Evolutionary conservation across 2,113 vertebrate genomes (phyloP).

Genomic region (Pogona vitticeps): DNA sequence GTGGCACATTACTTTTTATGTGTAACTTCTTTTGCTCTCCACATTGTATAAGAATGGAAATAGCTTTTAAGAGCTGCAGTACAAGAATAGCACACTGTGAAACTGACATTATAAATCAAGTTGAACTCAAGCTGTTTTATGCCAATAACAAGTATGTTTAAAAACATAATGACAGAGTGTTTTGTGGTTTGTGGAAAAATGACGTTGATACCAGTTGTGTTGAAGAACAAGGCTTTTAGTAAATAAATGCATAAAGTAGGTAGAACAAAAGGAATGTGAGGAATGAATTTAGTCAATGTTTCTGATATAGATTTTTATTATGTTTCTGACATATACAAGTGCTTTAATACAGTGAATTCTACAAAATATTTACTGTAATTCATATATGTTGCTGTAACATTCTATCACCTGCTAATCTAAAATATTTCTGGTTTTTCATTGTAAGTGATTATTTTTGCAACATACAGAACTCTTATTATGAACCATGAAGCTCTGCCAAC

Average conservation of each 20-base stretch:
- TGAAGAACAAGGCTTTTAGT: slow-evolving; percentile 24
- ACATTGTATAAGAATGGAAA: slow-evolving; percentile 41
- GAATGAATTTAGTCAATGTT: slow-evolving; percentile 31
- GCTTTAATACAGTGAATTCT: slow-evolving; percentile 27
- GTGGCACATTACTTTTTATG: slow-evolving; percentile 55
- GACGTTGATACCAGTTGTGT: slow-evolving; percentile 39
- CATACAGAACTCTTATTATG: neutral
- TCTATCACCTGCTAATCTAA: neutral
- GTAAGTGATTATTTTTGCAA: neutral
- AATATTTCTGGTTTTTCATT: neutral
- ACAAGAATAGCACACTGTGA: slow-evolving; percentile 46
- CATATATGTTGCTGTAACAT: neutral
- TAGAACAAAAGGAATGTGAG: slow-evolving; percentile 17
- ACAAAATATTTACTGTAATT: slow-evolving; percentile 13
- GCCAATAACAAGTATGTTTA: slow-evolving; percentile 51
- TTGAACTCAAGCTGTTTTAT: slow-evolving; percentile 47
- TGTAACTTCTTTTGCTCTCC: slow-evolving; percentile 57
- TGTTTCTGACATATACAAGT: neutral
- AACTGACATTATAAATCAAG: slow-evolving; percentile 59
- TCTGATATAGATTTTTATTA: slow-evolving; percentile 3
- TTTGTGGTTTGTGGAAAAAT: slow-evolving; percentile 46
- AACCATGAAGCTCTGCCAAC: neutral
- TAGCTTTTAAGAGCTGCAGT: slow-evolving; percentile 45
- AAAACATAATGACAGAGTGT: slow-evolving; percentile 45
- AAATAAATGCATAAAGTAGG: slow-evolving; percentile 17